Percentiles rank a stretch among this genome's conserved stretches.
These are phyloP conservation scores for Mastacembelus armatus DNA, from an alignment of 2,797 vertebrate genomes.

Conservation along the genomic window DNA sequence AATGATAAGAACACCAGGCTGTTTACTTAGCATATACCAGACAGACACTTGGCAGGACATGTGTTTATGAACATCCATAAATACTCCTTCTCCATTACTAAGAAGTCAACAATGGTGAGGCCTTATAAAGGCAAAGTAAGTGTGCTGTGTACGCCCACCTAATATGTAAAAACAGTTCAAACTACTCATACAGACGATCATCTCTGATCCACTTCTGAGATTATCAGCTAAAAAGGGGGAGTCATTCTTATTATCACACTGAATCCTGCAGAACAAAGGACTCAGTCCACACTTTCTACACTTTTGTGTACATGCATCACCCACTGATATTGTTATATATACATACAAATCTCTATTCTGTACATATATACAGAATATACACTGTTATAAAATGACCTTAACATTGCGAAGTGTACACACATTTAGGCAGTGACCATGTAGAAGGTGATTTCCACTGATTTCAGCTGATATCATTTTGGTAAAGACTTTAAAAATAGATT, in stretches of 20 bases:
- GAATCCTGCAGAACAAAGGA: constrained; percentile 37
- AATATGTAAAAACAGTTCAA: constrained; percentile 44
- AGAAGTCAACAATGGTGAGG: constrained; percentile 58
- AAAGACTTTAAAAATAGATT: too few relatives aligned
- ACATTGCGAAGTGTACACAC: background rate
- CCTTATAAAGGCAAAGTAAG: constrained; percentile 59
- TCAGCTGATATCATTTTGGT: too few relatives aligned
- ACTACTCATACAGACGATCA: constrained; percentile 46
- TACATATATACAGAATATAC: background rate
- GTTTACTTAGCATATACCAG: constrained; percentile 62
- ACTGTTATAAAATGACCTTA: background rate
- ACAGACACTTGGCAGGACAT: constrained; percentile 60
- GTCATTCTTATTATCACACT: constrained; percentile 63
- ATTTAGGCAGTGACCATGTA: too few relatives aligned
- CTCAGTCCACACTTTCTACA: constrained; percentile 15
- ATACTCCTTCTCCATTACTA: constrained; percentile 64
- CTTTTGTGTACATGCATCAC: constrained; percentile 6
- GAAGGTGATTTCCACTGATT: constrained; percentile 2
- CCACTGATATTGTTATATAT: background rate
- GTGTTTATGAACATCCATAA: constrained; percentile 63
- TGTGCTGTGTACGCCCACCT: constrained; percentile 17
- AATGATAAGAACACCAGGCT: constrained; percentile 49
- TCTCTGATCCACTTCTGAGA: constrained; percentile 61
- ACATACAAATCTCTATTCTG: constrained; percentile 1
- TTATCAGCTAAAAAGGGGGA: too few relatives aligned